Base-by-base conservation (phyloP, 2,113 vertebrate species). In the Thamnophis sirtalis region DNA sequence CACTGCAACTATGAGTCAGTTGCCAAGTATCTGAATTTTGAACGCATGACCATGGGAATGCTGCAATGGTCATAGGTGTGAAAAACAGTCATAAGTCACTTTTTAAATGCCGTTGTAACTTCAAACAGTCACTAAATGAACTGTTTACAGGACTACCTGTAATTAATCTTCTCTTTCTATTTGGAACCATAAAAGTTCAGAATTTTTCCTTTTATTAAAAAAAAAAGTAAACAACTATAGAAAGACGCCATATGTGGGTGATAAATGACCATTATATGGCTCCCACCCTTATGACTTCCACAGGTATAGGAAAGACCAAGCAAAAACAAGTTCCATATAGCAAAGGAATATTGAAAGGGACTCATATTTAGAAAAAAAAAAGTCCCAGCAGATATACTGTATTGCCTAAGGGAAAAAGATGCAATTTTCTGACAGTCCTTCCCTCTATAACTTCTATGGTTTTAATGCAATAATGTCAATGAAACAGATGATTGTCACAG, bases 401-500 rank as follows among this genome's bases (percentile, higher is more conserved):
- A 87, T 43, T 60, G 63, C 33, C 60, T 43, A 86, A 89, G 33
- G 1, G 49, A 11, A 24, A 55, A 54, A n/a, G 26, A 73, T 73
- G 38, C 28, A 91, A 80, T 73, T 92, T 93, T 89, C 87, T 19
- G 90, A 49, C 3, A 94, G 93, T 91, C 86, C 84, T 91, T 33
- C 11, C 49, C 89, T 58, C 89, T 94, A 91, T 73, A 92, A 9
- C n/a, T 68, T 88, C 48, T 63, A 28, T 17, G 90, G 50, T 88
- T 95, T 93, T 93, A 93, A 93, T 88, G 49, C 91, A 93, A 92
- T 51, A 88, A 93, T 92, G 95, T 93, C 96, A 94, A 94, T 92
- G 95, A 93, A 90, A 56, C 88, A 94, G 94, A 85, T 84, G 56
- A 73, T 10, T 95, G 95, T 96, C 95, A 93, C 95, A 95, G 94